A percentile compares a stretch with the other conserved stretches of the same genome.
Conservation (phyloP, 2,888 invertebrate genomes). For the Papilio elwesi region DNA sequence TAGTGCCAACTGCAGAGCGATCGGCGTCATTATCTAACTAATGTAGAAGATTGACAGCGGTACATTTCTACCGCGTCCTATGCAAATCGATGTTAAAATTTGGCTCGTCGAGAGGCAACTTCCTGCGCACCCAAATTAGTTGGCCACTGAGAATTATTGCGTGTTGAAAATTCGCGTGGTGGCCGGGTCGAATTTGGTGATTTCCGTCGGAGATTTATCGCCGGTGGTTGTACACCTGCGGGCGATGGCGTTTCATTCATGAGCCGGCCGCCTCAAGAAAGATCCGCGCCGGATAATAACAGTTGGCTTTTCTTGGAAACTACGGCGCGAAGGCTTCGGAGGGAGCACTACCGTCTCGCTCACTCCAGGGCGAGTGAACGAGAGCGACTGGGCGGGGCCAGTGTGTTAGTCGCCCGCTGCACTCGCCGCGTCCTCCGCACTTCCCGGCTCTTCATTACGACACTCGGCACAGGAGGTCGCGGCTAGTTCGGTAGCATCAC, state of each 20-base stretch:
- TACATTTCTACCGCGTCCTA: slow-evolving; percentile 53
- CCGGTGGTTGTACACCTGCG: slow-evolving; percentile 78
- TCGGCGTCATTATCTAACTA: slow-evolving; percentile 59
- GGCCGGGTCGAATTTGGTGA: slow-evolving; percentile 72
- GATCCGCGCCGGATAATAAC: slow-evolving; percentile 79
- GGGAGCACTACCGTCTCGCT: slow-evolving; percentile 66
- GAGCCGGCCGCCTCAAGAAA: slow-evolving; percentile 73
- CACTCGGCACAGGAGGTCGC: slow-evolving; percentile 53
- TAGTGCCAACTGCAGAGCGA: slow-evolving; percentile 74
- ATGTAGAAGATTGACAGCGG: slow-evolving; percentile 56
- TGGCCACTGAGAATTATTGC: slow-evolving; percentile 76
- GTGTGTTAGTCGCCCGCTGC: slow-evolving; percentile 65
- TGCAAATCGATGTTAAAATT: slow-evolving; percentile 65
- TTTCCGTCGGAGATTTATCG: slow-evolving; percentile 68
- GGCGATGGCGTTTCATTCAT: slow-evolving; percentile 78
- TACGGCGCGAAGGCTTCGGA: slow-evolving; percentile 77
- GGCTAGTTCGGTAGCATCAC: slow-evolving; percentile 37
- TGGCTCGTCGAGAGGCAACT: slow-evolving; percentile 62
- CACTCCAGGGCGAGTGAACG: slow-evolving; percentile 64
- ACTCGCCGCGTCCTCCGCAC: slow-evolving; percentile 63
- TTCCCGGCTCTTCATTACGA: slow-evolving; percentile 72
- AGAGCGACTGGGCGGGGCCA: slow-evolving; percentile 78
- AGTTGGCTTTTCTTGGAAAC: slow-evolving; percentile 81
- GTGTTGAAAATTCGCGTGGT: slow-evolving; percentile 76
- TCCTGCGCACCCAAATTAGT: slow-evolving; percentile 72